These are phyloP conservation scores for Palaemon carinicauda DNA, from an alignment of 1,140 invertebrate species.

Conservation along the genomic window DNA sequence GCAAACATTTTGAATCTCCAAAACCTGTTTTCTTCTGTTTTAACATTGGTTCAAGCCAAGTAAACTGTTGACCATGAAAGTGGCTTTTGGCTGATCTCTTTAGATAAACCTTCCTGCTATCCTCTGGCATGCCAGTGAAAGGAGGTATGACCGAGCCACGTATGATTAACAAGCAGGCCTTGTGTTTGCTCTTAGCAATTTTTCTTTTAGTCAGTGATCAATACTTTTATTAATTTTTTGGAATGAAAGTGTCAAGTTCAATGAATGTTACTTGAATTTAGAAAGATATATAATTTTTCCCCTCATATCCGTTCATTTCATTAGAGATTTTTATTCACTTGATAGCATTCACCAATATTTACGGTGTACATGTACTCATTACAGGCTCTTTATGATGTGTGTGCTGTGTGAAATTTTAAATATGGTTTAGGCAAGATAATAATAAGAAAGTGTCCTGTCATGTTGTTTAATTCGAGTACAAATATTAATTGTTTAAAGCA, in stretches of 20 bases:
- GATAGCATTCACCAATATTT: slow-evolving; percentile 34
- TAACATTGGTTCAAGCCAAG: background rate
- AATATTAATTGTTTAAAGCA: background rate
- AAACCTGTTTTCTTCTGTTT: background rate
- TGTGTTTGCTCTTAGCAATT: slow-evolving; percentile 45
- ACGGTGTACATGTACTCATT: slow-evolving; percentile 51
- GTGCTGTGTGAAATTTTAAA: slow-evolving; percentile 49
- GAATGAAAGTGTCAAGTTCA: slow-evolving; percentile 43
- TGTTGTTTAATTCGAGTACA: slow-evolving; percentile 46
- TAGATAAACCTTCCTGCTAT: slow-evolving; percentile 36
- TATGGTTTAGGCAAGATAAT: background rate
- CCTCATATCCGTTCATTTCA: slow-evolving; percentile 46
- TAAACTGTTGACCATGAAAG: background rate
- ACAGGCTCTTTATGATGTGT: slow-evolving; percentile 49
- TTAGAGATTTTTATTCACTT: slow-evolving; percentile 40
- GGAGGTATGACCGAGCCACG: slow-evolving; percentile 51
- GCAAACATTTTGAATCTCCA: background rate
- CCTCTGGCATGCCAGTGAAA: slow-evolving; percentile 42
- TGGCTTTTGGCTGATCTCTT: background rate
- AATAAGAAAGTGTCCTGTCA: slow-evolving; percentile 4
- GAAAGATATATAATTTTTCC: slow-evolving; percentile 14
- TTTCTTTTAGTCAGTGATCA: slow-evolving; percentile 38
- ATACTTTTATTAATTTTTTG: slow-evolving; percentile 22
- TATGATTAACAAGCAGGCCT: slow-evolving; percentile 53
- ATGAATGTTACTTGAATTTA: slow-evolving; percentile 17